phyloP scores from a whole-genome alignment of 2,888 invertebrate genomes.

The Fragum whitleyi region DNA sequence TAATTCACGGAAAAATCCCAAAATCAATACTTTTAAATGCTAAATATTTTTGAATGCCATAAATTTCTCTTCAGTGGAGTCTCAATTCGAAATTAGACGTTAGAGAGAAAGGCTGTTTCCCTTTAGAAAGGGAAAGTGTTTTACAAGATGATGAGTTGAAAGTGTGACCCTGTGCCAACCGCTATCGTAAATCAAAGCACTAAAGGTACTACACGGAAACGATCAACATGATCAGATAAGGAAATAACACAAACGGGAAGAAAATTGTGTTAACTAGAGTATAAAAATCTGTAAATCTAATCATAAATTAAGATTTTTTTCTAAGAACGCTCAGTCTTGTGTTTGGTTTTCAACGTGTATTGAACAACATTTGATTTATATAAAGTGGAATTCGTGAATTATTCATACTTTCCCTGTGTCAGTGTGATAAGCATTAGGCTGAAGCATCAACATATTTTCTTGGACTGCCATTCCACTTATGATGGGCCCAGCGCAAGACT shows the following conservation, averaged over 20 bases:
- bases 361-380: too few relatives aligned
- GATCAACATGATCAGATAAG: background rate
- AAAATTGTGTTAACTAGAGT: constrained; percentile 4
- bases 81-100: too few relatives aligned
- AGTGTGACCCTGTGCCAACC: constrained; percentile 33
- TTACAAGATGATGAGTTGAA: constrained; percentile 36
- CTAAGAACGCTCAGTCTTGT: background rate
- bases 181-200: constrained; percentile 15
- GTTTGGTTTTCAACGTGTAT: background rate
- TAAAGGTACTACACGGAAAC: background rate
- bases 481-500: too few relatives aligned
- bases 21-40: too few relatives aligned
- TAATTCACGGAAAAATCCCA: too few relatives aligned
- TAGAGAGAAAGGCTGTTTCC: background rate
- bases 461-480: too few relatives aligned
- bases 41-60: too few relatives aligned
- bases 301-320: background rate
- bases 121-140: background rate
- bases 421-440: too few relatives aligned
- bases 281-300: background rate
- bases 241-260: background rate
- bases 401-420: too few relatives aligned
- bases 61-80: too few relatives aligned
- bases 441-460: too few relatives aligned
- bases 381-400: too few relatives aligned